Base-by-base conservation (phyloP, 1,140 invertebrate species). In the Temnothorax curvispinosus region DNA sequence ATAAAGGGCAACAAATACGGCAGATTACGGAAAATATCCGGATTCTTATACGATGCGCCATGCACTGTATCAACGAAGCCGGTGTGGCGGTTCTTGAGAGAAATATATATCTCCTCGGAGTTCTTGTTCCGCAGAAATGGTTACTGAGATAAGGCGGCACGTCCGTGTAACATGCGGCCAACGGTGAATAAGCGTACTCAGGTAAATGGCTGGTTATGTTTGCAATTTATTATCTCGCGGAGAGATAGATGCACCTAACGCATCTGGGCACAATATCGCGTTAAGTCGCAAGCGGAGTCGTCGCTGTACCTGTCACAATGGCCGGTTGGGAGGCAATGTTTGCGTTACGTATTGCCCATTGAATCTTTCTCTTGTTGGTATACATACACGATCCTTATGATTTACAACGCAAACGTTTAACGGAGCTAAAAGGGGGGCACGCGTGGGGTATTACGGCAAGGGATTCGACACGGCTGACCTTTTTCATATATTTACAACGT, bases 121-220 rank as follows among this genome's bases (percentile, higher is more conserved):
- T 84, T 84, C 80, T 84, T 86, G 88, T 87, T 81, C 84, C 76
- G 54, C 54, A 74, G 74, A 76, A 89, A 89, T 71, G 84, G 84
- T 89, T 89, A 87, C 60, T 44, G 52, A 90, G 88, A 90, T 90
- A 90, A 89, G 88, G 75, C 47, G 54, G 87, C 65, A 60, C 65
- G 65, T 72, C n/a, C 65, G 52, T 80, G 80, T 60, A 75, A 35
- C 44, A 9, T 56, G 44, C 52, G 58, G 47, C 44, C 47, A 65
- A 32, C 44, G 15, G 38, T 52, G 27, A 72, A 58, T 89, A 86
- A 81, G 75, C 54, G 84, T 38, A 65, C 38, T 62, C 71, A 69
- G 75, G 84, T 89, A 89, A 89, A 89, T 87, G 72, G 84, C 60
- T 60, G 87, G 87, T 89, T 86, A 85, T 86, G 88, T 47, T 50